A percentile compares a stretch with the other conserved stretches of the same genome.
Conservation (phyloP, 2,113 vertebrate genomes). For the Podilymbus podiceps region DNA sequence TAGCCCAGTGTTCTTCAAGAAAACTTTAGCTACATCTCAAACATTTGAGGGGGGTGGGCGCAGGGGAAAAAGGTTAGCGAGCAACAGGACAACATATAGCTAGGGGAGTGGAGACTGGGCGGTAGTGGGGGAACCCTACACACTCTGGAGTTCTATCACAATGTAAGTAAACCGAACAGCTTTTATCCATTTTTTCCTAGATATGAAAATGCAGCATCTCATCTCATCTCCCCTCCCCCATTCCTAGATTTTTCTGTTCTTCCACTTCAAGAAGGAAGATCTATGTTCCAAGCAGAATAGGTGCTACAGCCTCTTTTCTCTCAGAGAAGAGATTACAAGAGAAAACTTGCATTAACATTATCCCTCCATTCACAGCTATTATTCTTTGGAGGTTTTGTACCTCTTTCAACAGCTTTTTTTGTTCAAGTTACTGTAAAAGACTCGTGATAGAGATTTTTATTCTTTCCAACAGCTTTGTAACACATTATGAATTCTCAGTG, state of each 20-base stretch:
- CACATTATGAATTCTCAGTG: neutral
- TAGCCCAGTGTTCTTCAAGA: neutral
- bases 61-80: neutral
- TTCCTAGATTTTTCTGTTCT: neutral
- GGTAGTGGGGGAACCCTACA: too few relatives aligned
- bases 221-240: neutral
- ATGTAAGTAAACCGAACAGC: neutral
- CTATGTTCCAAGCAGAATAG: neutral
- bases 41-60: neutral
- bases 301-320: neutral
- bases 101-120: rapidly evolving
- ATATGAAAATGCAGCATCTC: neutral
- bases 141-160: neutral
- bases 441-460: neutral
- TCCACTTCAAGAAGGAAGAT: neutral
- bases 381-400: neutral
- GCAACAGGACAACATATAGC: neutral
- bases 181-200: neutral
- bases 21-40: neutral
- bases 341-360: neutral
- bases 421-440: neutral
- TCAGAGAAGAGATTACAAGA: neutral
- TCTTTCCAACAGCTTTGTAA: neutral
- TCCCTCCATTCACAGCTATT: neutral
- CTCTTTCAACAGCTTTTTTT: neutral